Conservation (phyloP, 2,113 vertebrate species). For the Protobothrops flavoviridis region DNA sequence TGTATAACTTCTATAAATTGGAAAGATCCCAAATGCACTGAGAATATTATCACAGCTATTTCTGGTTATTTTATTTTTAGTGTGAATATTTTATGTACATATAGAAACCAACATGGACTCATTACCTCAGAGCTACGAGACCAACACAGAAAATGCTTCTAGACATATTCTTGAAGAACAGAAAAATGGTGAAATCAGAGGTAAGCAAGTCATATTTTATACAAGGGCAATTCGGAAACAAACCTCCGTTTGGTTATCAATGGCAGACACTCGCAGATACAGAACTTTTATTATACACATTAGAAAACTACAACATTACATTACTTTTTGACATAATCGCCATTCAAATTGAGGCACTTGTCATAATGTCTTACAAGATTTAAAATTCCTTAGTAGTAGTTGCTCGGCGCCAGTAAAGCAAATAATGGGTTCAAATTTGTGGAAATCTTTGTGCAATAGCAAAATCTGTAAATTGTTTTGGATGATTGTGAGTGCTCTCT, state of each 20-base stretch:
- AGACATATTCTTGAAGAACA: conserved; percentile 2
- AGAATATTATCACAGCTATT: background rate
- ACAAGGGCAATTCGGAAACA: too few relatives aligned
- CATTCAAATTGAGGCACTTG: too few relatives aligned
- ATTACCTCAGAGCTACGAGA: background rate
- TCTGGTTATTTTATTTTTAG: background rate
- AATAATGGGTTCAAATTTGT: background rate
- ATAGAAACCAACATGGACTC: conserved; percentile 14
- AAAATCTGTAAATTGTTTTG: background rate
- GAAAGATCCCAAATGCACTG: background rate
- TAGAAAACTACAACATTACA: too few relatives aligned
- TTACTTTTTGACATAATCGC: too few relatives aligned
- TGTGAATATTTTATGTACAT: background rate
- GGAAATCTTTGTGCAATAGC: background rate
- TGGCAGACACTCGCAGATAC: too few relatives aligned
- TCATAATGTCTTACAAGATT: too few relatives aligned
- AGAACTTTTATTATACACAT: too few relatives aligned
- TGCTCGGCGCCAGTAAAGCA: background rate
- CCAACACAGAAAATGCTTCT: background rate
- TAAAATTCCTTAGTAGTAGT: too few relatives aligned
- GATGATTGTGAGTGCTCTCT: background rate
- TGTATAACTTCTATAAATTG: background rate
- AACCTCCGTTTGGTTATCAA: too few relatives aligned
- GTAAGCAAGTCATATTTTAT: background rate
- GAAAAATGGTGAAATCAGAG: conserved; percentile 1